A percentile compares a stretch with the other conserved stretches of the same genome.
phyloP scores from a whole-genome alignment of 2,888 invertebrate genomes.

The Scotopteryx bipunctaria region DNA sequence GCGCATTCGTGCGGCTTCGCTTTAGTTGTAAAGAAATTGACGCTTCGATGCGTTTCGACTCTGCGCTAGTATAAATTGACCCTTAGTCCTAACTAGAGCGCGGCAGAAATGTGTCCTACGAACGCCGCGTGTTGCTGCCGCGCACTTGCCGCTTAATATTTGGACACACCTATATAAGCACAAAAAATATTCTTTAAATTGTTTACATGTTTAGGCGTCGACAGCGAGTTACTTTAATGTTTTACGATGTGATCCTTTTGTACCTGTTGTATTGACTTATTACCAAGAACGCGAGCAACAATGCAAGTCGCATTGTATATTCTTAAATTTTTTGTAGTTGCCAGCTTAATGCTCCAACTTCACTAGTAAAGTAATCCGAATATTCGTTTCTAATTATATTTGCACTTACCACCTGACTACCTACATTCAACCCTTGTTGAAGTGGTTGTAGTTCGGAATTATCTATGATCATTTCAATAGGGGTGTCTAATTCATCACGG shows the following conservation, averaged over 20 bases:
- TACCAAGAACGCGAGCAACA: slow-evolving; percentile 34
- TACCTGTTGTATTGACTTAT: slow-evolving; percentile 35
- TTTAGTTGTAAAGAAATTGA: too few relatives aligned
- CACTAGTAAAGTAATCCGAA: slow-evolving; percentile 39
- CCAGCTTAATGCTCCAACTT: slow-evolving; percentile 38
- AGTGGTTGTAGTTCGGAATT: slow-evolving; percentile 36
- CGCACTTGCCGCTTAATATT: too few relatives aligned
- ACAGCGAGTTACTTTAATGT: slow-evolving; percentile 31
- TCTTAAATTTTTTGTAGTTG: slow-evolving; percentile 39
- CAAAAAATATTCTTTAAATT: slow-evolving; percentile 31
- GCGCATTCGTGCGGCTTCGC: too few relatives aligned
- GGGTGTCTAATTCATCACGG: slow-evolving; percentile 34
- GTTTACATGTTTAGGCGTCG: slow-evolving; percentile 31
- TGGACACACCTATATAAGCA: slow-evolving; percentile 11
- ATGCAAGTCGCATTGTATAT: slow-evolving; percentile 33
- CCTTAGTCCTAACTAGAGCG: too few relatives aligned
- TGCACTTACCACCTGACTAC: slow-evolving; percentile 34
- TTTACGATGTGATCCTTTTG: slow-evolving; percentile 34
- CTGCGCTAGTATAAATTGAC: too few relatives aligned
- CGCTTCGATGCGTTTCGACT: too few relatives aligned
- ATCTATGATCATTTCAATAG: slow-evolving; percentile 37
- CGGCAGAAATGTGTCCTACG: too few relatives aligned
- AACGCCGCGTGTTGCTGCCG: too few relatives aligned
- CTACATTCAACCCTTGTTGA: slow-evolving; percentile 32
- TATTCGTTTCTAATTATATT: slow-evolving; percentile 39